Base-by-base conservation (phyloP, 2,797 vertebrate genomes). In the Eulemur coronatus region DNA sequence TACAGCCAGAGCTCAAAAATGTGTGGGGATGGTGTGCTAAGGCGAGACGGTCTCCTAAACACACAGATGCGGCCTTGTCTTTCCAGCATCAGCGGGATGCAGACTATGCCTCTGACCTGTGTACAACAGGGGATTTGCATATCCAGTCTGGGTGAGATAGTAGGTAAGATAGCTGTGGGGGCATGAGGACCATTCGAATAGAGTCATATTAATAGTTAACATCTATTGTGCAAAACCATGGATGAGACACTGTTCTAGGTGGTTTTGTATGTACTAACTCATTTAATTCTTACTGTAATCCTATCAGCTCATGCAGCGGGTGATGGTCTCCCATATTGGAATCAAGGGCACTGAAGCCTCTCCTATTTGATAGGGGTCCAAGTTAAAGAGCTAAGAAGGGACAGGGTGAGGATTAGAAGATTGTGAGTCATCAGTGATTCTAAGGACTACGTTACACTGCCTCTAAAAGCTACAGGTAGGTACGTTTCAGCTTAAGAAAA, bases 321-420 rank as follows among this genome's bases (percentile, higher is more conserved):
- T 15, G 7, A 7, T 4, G 4, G 22, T 24, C 69, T 57, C 30
- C 24, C 7, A 0, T 30, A n/a, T 59, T 28, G 17, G 2, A 6
- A 30, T 33, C 0, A 13, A 65, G 15, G n/a, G 46, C 0, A 8
- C 41, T 0, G 20, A 69, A 10, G 2, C 5, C 11, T 0, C 38
- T 9, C 10, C 1, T 7, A 2, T 13, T 52, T 80, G 7, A 14
- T 30, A n/a, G 6, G 1, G 35, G 14, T 26, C 11, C 2, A 7
- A 17, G 6, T 13, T 30, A 17, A 13, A 22, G 65, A 48, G n/a
- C 24, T 17, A 14, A 24, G n/a, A 61, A 61, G 30, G 43, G 10
- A 10, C 17, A 4, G 4, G 24, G 8, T 1, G 1, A 1, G 13
- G 11, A 35, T 10, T 12, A 4, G 26, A 65, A 70, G 9, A 1